A percentile compares a stretch with the other conserved stretches of the same genome.
Conservation (phyloP, 64 coral and sea anemone genomes). For the Acropora tenuis region DNA sequence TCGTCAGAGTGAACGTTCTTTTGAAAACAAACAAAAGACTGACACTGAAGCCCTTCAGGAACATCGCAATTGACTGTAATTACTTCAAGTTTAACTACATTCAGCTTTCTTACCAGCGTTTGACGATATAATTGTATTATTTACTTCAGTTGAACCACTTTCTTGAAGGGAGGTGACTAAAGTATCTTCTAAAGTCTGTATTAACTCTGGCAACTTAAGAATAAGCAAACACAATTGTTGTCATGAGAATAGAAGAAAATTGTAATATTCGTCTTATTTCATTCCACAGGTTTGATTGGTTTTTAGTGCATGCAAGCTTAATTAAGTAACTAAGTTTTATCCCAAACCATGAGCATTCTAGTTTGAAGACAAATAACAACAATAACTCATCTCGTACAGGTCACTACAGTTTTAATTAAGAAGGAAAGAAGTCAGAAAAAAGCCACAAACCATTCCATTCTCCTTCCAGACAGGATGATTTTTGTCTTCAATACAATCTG, state of each 20-base stretch:
- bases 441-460: not conserved
- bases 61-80: not conserved
- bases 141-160: not conserved
- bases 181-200: not conserved
- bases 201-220: conserved; percentile 1
- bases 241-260: not conserved
- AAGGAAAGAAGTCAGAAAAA: no score
- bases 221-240: not conserved
- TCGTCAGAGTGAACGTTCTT: no score
- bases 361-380: no score
- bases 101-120: not conserved
- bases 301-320: no score
- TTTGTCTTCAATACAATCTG: not conserved
- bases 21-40: no score
- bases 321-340: no score
- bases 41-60: no score
- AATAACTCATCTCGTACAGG: no score
- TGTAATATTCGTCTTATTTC: no score
- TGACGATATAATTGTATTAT: not conserved
- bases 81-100: not conserved
- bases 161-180: not conserved
- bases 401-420: no score
- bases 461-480: conserved; percentile 3
- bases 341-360: no score
- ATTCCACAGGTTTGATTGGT: no score